Percentiles rank a stretch among this genome's conserved stretches.
Evolutionary conservation across 2,797 vertebrate species (phyloP).

Genomic region (Falco naumanni): DNA sequence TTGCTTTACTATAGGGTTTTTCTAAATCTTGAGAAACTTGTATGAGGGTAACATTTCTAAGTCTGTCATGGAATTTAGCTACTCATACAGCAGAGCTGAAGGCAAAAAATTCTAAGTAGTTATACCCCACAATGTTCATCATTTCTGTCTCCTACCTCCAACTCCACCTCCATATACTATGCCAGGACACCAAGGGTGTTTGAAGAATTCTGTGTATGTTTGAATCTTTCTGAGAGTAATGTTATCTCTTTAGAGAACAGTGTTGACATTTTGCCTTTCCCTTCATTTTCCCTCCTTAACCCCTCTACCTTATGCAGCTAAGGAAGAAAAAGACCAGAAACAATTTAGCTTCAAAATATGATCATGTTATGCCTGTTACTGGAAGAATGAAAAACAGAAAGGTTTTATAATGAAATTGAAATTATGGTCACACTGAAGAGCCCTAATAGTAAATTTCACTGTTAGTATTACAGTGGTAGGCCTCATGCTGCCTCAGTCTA

Average conservation of each 20-base stretch:
- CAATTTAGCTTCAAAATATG: neutral
- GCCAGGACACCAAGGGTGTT: neutral
- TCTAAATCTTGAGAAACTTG: neutral
- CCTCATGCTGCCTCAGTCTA: neutral
- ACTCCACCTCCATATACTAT: neutral
- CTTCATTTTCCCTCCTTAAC: neutral
- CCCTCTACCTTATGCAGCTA: accelerated
- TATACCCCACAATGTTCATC: neutral
- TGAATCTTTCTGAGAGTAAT: neutral
- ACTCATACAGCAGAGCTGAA: neutral
- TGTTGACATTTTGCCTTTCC: neutral
- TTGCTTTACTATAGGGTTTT: neutral
- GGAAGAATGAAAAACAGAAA: neutral
- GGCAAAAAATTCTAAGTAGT: neutral
- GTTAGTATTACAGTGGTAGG: neutral
- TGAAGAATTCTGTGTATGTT: neutral
- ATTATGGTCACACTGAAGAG: neutral
- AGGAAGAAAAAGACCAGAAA: neutral
- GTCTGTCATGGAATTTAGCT: neutral
- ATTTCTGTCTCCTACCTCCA: neutral
- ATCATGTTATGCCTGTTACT: neutral
- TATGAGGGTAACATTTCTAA: neutral
- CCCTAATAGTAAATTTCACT: neutral
- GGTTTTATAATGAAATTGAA: neutral
- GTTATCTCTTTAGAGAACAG: neutral